Evolutionary conservation across 2,797 vertebrate species (phyloP).

Genomic region (Coccyzus lansbergi): DNA sequence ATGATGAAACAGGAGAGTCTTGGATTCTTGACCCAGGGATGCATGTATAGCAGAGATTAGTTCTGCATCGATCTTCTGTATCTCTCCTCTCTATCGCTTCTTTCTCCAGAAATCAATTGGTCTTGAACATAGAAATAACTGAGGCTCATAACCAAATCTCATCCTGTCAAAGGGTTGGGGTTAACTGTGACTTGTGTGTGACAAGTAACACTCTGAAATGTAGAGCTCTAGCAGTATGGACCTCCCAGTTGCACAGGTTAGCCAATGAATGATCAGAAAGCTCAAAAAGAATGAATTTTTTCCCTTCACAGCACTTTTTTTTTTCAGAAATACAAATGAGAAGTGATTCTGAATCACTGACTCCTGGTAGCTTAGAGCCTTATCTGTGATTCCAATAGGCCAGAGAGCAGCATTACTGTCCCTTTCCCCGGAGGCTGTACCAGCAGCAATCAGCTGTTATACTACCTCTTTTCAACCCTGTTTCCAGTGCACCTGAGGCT

Average conservation of each 20-base stretch:
- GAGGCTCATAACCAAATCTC: neutral
- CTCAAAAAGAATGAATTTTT: neutral
- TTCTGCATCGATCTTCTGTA: neutral
- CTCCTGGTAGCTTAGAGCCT: neutral
- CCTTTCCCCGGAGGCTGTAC: neutral
- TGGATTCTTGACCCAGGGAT: neutral
- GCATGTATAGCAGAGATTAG: neutral
- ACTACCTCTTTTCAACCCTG: accelerated
- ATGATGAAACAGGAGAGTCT: neutral
- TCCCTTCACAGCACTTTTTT: neutral
- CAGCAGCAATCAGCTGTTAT: neutral
- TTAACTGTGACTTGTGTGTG: neutral
- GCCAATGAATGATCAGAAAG: neutral
- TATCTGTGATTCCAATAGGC: neutral
- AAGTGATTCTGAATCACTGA: neutral
- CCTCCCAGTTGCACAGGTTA: neutral
- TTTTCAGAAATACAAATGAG: neutral
- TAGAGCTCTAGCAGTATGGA: neutral
- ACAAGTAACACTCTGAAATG: neutral
- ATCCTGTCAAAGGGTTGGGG: neutral
- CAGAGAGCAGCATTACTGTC: neutral
- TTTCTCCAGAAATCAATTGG: neutral
- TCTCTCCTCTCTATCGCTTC: neutral
- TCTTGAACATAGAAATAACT: neutral
- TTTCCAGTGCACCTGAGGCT: neutral